Evolutionary conservation across 2,797 vertebrate genomes (phyloP).

Genomic region (Cephalopachus bancanus): DNA sequence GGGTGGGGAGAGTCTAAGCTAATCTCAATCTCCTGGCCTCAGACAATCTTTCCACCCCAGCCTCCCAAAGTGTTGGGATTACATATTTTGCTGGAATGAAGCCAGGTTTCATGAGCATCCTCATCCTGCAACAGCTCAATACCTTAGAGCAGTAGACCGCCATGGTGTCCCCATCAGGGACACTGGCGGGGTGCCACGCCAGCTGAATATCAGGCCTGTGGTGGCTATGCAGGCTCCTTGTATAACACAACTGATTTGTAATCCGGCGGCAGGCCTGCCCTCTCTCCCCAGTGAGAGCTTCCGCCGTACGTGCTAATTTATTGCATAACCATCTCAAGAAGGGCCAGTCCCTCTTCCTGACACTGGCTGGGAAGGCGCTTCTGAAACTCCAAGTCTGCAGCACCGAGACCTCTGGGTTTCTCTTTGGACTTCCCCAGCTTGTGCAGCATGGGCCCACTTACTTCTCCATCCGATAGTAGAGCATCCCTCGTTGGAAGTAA

Average conservation of each 20-base stretch:
- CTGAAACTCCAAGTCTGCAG: not conserved
- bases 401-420: not conserved
- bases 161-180: not conserved
- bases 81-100: not conserved
- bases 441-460: constrained; percentile 83
- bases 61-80: no score
- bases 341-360: accelerated
- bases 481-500: constrained; percentile 96
- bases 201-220: not conserved
- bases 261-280: not conserved
- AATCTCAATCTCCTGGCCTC: no score
- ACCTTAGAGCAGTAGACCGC: accelerated
- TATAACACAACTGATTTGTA: no score
- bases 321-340: not conserved
- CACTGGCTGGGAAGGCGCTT: not conserved
- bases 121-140: not conserved
- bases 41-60: no score
- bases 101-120: not conserved
- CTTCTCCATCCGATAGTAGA: constrained; percentile 93
- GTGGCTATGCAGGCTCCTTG: accelerated
- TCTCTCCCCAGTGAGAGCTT: not conserved
- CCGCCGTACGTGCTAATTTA: accelerated
- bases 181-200: accelerated
- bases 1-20: no score
- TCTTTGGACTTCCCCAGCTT: not conserved